Percentiles rank a stretch among this genome's conserved stretches.
Evolutionary conservation across 1,140 invertebrate genomes (phyloP).

Genomic region (Tetragnatha versicolor): DNA sequence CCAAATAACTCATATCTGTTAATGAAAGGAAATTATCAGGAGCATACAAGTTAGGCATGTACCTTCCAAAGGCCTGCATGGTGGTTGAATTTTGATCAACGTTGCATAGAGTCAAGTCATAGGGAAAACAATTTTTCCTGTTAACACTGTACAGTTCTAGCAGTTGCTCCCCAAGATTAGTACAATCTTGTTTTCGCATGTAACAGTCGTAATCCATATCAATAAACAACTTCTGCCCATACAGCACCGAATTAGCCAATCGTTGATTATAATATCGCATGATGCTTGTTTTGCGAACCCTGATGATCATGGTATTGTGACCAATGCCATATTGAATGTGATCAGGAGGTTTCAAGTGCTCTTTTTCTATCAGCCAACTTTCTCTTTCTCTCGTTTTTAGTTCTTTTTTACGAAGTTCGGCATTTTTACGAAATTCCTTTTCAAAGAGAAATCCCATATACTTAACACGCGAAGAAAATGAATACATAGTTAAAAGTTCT

Average conservation of each 20-base stretch:
- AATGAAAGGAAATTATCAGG: constrained; percentile 77
- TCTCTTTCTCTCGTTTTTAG: constrained; percentile 60
- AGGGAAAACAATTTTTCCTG: constrained; percentile 74
- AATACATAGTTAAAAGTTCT: constrained; percentile 68
- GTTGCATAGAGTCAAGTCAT: constrained; percentile 80
- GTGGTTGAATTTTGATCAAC: constrained; percentile 66
- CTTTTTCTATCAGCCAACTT: constrained; percentile 62
- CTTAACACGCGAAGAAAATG: constrained; percentile 67
- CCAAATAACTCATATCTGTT: constrained; percentile 77
- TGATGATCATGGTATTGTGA: constrained; percentile 72
- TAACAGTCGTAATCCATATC: constrained; percentile 81
- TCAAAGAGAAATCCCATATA: constrained; percentile 73
- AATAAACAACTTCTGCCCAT: constrained; percentile 77
- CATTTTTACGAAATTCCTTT: constrained; percentile 66
- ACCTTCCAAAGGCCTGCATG: constrained; percentile 69
- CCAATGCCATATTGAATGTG: constrained; percentile 69
- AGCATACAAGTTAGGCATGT: constrained; percentile 75
- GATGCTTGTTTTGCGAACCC: constrained; percentile 73
- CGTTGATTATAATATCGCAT: constrained; percentile 72
- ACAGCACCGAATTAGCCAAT: constrained; percentile 72
- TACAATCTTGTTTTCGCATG: constrained; percentile 76
- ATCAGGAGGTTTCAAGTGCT: constrained; percentile 60
- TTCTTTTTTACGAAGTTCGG: constrained; percentile 51
- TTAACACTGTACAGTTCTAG: constrained; percentile 75
- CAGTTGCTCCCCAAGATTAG: constrained; percentile 80